Conservation (phyloP, 2,888 invertebrate species). For the Cryptocephalus moraei region DNA sequence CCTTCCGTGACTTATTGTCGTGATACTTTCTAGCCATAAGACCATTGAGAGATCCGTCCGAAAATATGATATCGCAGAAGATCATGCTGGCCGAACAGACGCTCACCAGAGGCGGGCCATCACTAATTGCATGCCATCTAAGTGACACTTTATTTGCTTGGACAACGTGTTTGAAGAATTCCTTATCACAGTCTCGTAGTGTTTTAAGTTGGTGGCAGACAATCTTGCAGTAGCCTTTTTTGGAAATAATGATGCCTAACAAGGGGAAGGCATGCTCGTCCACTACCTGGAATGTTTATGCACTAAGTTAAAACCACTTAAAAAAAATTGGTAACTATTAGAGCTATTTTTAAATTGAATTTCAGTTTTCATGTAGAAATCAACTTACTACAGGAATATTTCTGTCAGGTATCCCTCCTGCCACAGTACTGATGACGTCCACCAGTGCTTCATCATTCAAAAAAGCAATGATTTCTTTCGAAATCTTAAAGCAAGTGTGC, state of each 20-base stretch:
- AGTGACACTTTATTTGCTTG: neutral
- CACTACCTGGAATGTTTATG: slow-evolving; percentile 32
- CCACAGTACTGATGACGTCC: slow-evolving; percentile 18
- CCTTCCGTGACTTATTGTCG: slow-evolving; percentile 20
- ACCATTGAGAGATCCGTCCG: slow-evolving; percentile 47
- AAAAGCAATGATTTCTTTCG: slow-evolving; percentile 25
- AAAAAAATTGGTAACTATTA: slow-evolving; percentile 2
- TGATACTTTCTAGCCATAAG: slow-evolving; percentile 9
- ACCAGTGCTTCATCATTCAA: slow-evolving; percentile 33
- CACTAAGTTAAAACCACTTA: neutral
- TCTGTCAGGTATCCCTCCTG: slow-evolving; percentile 33
- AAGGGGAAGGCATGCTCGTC: slow-evolving; percentile 55
- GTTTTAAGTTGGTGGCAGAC: slow-evolving; percentile 15
- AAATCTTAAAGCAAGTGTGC: slow-evolving; percentile 24
- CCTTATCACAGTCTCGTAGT: slow-evolving; percentile 9
- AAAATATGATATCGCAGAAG: slow-evolving; percentile 41
- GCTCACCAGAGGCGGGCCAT: no score
- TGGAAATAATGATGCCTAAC: slow-evolving; percentile 48
- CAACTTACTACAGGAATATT: slow-evolving; percentile 21
- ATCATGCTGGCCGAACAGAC: slow-evolving; percentile 8
- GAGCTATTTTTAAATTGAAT: neutral
- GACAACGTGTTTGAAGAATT: slow-evolving; percentile 16
- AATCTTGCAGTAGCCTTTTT: slow-evolving; percentile 29
- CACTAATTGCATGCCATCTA: no score
- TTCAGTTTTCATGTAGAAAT: no score